phyloP scores from a whole-genome alignment of 2,113 vertebrate species.

The Neodontobutis hainanensis region DNA sequence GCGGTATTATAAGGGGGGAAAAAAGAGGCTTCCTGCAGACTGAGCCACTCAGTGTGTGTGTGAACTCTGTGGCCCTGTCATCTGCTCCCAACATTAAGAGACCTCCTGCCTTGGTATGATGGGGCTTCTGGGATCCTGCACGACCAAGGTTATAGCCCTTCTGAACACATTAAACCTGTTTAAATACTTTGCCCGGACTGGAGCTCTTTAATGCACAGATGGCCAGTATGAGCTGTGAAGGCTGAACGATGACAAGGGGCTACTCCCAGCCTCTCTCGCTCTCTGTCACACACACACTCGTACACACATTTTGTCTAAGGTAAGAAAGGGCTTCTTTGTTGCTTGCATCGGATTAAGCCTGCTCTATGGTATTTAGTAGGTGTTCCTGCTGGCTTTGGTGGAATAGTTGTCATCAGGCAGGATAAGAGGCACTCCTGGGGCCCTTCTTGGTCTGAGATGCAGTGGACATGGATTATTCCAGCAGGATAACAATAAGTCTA shows the following conservation, averaged over 20 bases:
- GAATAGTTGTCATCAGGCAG: conserved; percentile 42
- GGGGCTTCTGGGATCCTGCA: conserved; percentile 61
- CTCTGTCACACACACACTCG: conserved; percentile 5
- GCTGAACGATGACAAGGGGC: conserved; percentile 59
- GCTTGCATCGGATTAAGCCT: conserved; percentile 39
- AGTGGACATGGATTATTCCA: conserved; percentile 63
- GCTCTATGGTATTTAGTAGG: conserved; percentile 30
- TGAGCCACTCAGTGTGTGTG: conserved; percentile 67
- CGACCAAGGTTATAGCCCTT: conserved; percentile 67
- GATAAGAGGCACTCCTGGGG: conserved; percentile 28
- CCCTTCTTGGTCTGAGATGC: conserved; percentile 45
- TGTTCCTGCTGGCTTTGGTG: conserved; percentile 47
- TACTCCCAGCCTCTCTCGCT: conserved; percentile 19
- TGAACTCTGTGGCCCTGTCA: conserved; percentile 74
- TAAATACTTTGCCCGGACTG: conserved; percentile 63
- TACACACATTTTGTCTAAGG: conserved; percentile 20
- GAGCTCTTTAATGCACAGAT: conserved; percentile 71
- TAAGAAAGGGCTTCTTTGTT: conserved; percentile 5
- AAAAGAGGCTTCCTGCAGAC: conserved; percentile 69
- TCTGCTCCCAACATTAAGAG: conserved; percentile 73
- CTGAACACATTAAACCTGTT: conserved; percentile 63
- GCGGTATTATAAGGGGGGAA: conserved; percentile 22
- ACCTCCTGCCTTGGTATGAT: conserved; percentile 62
- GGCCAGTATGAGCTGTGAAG: conserved; percentile 57
- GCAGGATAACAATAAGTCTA: conserved; percentile 67